Conservation (phyloP, 2,797 vertebrate genomes). For the Acanthurus tractus region DNA sequence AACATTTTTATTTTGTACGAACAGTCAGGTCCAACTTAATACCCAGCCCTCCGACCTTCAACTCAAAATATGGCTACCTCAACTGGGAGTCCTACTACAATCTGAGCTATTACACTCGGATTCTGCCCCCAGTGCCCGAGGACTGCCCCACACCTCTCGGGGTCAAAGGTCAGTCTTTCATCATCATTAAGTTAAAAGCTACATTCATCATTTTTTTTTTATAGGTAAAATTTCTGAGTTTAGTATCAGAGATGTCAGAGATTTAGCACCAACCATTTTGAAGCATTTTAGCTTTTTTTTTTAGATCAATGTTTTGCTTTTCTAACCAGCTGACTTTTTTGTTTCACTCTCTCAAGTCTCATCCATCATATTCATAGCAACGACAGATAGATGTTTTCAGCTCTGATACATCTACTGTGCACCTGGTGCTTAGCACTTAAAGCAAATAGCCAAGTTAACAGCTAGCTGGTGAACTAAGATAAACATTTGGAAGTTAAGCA, state of each 20-base stretch:
- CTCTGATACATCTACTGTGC: no score
- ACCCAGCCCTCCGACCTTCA: slow-evolving; percentile 95
- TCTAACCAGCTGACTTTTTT: no score
- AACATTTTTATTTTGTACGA: neutral
- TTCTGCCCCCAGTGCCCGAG: slow-evolving; percentile 91
- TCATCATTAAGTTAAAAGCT: neutral
- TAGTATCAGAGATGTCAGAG: neutral
- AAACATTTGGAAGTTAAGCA: neutral
- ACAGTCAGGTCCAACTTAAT: slow-evolving; percentile 92
- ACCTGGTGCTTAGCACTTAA: neutral
- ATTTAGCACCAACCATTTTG: neutral
- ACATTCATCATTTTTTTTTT: neutral
- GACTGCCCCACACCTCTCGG: slow-evolving; percentile 94
- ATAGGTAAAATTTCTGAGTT: no score
- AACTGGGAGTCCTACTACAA: slow-evolving; percentile 96
- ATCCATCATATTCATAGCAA: neutral
- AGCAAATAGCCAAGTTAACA: neutral
- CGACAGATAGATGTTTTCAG: neutral
- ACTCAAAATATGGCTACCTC: slow-evolving; percentile 91
- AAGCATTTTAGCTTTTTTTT: neutral
- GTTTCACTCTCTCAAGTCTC: no score
- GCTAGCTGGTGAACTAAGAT: neutral
- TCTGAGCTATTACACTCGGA: slow-evolving; percentile 92
- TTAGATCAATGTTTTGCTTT: neutral
- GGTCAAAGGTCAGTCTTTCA: slow-evolving; percentile 87